Conservation (phyloP, 2,888 invertebrate species). For the Dolomedes plantarius region DNA sequence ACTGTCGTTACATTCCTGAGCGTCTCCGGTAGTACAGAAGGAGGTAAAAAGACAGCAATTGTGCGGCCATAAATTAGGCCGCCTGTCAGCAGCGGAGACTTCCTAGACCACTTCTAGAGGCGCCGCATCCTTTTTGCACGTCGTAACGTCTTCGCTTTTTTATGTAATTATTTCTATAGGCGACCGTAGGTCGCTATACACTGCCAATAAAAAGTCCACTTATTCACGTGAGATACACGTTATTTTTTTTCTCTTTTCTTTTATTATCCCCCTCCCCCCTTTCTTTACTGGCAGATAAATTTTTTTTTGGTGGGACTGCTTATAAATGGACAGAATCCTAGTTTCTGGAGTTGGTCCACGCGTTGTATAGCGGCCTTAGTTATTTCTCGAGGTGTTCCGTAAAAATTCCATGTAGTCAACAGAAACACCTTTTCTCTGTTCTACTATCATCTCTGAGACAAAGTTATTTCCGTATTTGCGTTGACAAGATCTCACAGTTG, state of each 20-base stretch:
- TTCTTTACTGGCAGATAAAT: not conserved
- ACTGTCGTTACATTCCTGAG: not conserved
- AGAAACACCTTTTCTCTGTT: no score
- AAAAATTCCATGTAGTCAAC: not conserved
- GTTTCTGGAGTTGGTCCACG: not conserved
- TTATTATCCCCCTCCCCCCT: not conserved
- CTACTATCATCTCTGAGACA: no score
- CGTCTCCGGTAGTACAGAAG: not conserved
- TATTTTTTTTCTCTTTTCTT: not conserved
- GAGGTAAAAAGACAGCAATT: conserved; percentile 19
- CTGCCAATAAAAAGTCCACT: conserved; percentile 38
- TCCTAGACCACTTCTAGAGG: conserved; percentile 45
- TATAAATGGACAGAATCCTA: conserved; percentile 11
- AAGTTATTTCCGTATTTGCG: no score
- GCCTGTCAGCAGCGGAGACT: conserved; percentile 37
- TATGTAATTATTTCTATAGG: conserved; percentile 32
- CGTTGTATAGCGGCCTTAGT: not conserved
- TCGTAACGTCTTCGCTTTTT: conserved; percentile 36
- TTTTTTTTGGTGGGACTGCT: not conserved
- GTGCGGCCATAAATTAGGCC: conserved; percentile 27
- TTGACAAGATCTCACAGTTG: no score
- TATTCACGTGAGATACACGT: conserved; percentile 11
- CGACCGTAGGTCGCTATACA: conserved; percentile 52
- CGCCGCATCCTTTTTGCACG: conserved; percentile 53
- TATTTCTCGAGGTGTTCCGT: not conserved